phyloP scores from a whole-genome alignment of 2,113 vertebrate genomes.

The Genyomyrus donnyi region DNA sequence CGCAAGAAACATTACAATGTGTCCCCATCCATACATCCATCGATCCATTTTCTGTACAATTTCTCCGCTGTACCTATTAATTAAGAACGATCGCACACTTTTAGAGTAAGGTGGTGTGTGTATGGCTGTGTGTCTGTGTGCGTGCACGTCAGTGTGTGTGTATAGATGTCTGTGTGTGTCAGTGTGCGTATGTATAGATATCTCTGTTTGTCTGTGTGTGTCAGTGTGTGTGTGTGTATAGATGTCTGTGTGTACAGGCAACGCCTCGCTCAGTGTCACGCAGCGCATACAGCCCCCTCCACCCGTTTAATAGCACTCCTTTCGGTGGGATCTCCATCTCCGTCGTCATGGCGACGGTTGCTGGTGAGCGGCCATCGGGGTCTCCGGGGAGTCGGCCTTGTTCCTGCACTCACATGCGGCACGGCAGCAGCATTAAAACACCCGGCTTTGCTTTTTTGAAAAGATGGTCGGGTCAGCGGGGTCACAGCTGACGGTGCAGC shows the following conservation, averaged over 20 bases:
- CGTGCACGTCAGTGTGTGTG: background rate
- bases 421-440: constrained; percentile 51
- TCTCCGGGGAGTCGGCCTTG: constrained; percentile 70
- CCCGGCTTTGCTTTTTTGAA: background rate
- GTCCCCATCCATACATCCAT: background rate
- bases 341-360: constrained; percentile 75
- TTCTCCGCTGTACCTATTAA: background rate
- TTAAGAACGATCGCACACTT: background rate
- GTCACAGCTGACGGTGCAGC: background rate
- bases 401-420: constrained; percentile 50
- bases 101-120: background rate
- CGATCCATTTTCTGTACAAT: background rate
- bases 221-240: constrained; percentile 9
- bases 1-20: background rate
- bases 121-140: background rate
- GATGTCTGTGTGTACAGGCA: background rate
- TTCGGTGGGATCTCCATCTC: constrained; percentile 58
- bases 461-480: background rate
- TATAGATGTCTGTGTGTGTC: background rate
- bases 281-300: constrained; percentile 41
- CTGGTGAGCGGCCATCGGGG: constrained; percentile 62
- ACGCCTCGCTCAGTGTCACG: constrained; percentile 34
- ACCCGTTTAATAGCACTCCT: constrained; percentile 70
- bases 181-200: background rate
- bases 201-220: background rate